These are phyloP conservation scores for Asteroscopus sphinx DNA, from an alignment of 2,888 invertebrate species.

Conservation along the genomic window DNA sequence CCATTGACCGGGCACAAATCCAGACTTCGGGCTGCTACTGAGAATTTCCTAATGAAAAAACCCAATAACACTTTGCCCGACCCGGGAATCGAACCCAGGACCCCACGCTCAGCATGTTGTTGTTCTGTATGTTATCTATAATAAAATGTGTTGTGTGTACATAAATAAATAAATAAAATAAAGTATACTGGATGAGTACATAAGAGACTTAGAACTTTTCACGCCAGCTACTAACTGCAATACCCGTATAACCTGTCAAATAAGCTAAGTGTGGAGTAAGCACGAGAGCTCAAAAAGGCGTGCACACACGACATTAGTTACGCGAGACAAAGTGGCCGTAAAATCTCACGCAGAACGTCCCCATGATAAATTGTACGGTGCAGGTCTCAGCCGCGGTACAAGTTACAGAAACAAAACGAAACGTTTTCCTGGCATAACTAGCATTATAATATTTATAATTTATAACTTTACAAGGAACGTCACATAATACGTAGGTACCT, in stretches of 20 bases:
- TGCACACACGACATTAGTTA: slow-evolving; percentile 64
- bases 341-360: slow-evolving; percentile 70
- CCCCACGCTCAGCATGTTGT: no score
- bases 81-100: no score
- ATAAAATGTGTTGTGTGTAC: no score
- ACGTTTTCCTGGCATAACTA: not conserved
- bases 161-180: no score
- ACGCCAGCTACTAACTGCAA: slow-evolving; percentile 1
- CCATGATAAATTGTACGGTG: slow-evolving; percentile 65
- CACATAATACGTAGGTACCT: not conserved
- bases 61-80: no score
- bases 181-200: no score
- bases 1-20: no score
- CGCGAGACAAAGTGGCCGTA: slow-evolving; percentile 70
- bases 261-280: slow-evolving; percentile 40
- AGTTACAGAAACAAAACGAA: slow-evolving; percentile 22
- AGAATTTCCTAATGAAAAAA: no score
- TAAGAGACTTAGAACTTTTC: no score
- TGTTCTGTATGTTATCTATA: no score
- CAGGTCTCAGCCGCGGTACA: slow-evolving; percentile 34
- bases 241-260: slow-evolving; percentile 40
- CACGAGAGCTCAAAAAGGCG: slow-evolving; percentile 60
- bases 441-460: no score
- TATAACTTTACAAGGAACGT: not conserved
- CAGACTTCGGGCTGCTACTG: no score